Evolutionary conservation across 2,113 vertebrate genomes (phyloP).

Genomic region (Manacus vitellinus): DNA sequence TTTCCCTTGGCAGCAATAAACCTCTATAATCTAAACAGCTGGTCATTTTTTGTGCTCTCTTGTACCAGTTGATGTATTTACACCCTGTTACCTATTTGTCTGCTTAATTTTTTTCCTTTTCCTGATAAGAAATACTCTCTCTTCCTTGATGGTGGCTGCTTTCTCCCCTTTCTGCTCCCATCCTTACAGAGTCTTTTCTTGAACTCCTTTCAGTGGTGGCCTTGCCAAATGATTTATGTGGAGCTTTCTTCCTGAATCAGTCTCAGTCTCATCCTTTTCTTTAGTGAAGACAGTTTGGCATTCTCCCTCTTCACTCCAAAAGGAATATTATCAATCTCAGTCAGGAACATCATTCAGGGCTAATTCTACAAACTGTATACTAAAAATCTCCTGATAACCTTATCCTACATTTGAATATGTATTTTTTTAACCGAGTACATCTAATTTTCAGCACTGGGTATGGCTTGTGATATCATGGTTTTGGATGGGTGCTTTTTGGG

Average conservation of each 20-base stretch:
- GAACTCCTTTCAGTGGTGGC: not conserved
- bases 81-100: not conserved
- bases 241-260: not conserved
- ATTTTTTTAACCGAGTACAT: not conserved
- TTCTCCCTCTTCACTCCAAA: not conserved
- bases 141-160: not conserved
- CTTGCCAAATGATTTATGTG: not conserved
- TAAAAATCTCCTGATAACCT: not conserved
- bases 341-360: not conserved
- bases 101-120: not conserved
- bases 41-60: not conserved
- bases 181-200: not conserved
- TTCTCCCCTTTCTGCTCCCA: not conserved
- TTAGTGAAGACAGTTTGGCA: not conserved
- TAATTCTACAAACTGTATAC: not conserved
- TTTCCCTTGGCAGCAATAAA: not conserved
- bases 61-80: not conserved
- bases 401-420: not conserved
- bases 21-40: not conserved
- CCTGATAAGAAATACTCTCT: not conserved
- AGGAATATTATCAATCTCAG: not conserved
- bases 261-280: not conserved
- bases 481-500: not conserved
- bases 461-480: not conserved
- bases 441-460: not conserved